Base-by-base conservation (phyloP, 2,113 vertebrate species). In the Rhagologus leucostigma region DNA sequence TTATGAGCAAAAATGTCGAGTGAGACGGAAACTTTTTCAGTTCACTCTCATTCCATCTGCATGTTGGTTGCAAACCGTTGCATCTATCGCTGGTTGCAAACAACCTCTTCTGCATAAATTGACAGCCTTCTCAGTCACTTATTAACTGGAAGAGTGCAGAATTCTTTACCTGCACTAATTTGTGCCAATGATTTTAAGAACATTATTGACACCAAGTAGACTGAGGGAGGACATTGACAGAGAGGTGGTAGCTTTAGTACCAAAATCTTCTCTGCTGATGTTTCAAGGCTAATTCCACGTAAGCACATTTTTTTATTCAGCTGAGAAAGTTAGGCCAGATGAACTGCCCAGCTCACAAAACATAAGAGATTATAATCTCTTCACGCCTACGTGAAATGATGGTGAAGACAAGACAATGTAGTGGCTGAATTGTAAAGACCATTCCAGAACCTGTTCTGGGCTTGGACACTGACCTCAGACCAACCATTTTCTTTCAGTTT, bases 111-210 rank as follows among this genome's bases (percentile, higher is more conserved):
- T 94, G 93, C 96, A 89, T 96, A 96, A 97, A 64, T 94, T 89
- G 88, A 79, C 93, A 82, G 88, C 57, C 65, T 94, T 87, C 84
- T 90, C 44, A 50, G 96, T 97, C 80, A 97, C 86, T 97, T 94
- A 97, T 97, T 97, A 97, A 97, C 96, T 84, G 77, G 49, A 93
- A 35, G 65, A 92, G 73, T 73, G 56, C 32, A 19, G 69, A 94
- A 95, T 96, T 79, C 86, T 94, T 94, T 92, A 87, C 86, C 69
- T 90, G 73, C 69, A 8, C 46, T 95, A 57, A 87, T 92, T 92
- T 71, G 22, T 73, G 41, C 53, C 26, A 71, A 42, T 0, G 0
- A 73, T 75, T 87, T 64, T 62, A 85, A 84, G 69, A 92, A 68
- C 69, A 33, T 90, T 96, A 46, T 53, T 78, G 88, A 82, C 76